phyloP scores from a whole-genome alignment of 2,888 invertebrate species.

The Drosophila infuscata region DNA sequence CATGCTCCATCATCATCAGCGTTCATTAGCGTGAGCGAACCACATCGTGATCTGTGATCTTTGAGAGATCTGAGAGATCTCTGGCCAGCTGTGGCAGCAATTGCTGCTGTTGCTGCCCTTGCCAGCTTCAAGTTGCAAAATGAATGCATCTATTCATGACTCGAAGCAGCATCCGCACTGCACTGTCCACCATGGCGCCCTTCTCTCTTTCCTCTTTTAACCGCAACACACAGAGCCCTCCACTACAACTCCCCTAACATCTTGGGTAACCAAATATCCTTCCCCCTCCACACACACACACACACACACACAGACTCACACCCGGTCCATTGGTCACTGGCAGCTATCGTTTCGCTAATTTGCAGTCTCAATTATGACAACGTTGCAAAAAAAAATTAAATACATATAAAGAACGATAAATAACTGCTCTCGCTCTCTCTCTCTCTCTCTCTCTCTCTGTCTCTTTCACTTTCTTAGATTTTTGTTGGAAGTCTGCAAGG shows the following conservation, averaged over 20 bases:
- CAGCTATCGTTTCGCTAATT: slow-evolving; percentile 52
- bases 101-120: slow-evolving; percentile 44
- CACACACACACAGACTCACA: not conserved
- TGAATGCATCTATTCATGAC: slow-evolving; percentile 73
- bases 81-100: slow-evolving; percentile 59
- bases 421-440: not conserved
- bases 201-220: not conserved
- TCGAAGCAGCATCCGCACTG: slow-evolving; percentile 54
- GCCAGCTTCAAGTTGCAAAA: slow-evolving; percentile 21
- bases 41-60: slow-evolving; percentile 71
- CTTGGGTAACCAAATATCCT: slow-evolving; percentile 31
- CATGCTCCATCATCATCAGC: slow-evolving; percentile 71
- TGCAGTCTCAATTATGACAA: slow-evolving; percentile 59
- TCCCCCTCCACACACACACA: not conserved
- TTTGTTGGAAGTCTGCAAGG: slow-evolving; percentile 7
- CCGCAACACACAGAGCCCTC: not conserved
- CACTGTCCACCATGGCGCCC: slow-evolving; percentile 11
- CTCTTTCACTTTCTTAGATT: slow-evolving; percentile 18
- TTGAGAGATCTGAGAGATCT: slow-evolving; percentile 26
- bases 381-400: slow-evolving; percentile 30
- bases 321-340: not conserved
- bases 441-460: not conserved
- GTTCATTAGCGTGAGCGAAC: slow-evolving; percentile 79
- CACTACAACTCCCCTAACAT: not conserved
- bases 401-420: slow-evolving; percentile 17